Evolutionary conservation across 2,888 invertebrate genomes (phyloP).

Genomic region (Stenurella melanura): DNA sequence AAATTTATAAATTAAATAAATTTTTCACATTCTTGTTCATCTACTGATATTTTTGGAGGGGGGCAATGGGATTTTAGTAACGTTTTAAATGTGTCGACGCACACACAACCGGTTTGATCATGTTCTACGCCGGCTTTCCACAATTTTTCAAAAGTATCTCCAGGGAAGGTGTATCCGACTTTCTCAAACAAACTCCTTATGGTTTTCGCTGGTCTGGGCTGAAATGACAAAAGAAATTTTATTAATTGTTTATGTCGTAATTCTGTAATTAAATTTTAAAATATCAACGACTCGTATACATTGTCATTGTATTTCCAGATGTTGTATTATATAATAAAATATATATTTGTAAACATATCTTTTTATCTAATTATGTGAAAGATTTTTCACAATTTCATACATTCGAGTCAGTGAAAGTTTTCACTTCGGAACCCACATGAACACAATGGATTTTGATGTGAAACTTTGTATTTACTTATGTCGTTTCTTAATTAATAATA

Average conservation of each 20-base stretch:
- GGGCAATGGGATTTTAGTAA: conserved; percentile 63
- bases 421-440: no score
- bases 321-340: not conserved
- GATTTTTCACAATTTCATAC: no score
- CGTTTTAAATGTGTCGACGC: conserved; percentile 75
- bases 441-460: no score
- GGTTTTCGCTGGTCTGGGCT: conserved; percentile 67
- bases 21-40: conserved; percentile 57
- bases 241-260: no score
- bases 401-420: no score
- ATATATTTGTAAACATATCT: not conserved
- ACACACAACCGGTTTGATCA: conserved; percentile 76
- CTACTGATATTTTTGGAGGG: conserved; percentile 55
- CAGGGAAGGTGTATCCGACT: conserved; percentile 74
- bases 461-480: no score
- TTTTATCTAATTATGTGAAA: not conserved
- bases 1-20: conserved; percentile 25
- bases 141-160: conserved; percentile 73
- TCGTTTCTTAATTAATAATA: no score
- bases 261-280: no score
- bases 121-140: conserved; percentile 75
- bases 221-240: conserved; percentile 11
- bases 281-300: no score
- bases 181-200: conserved; percentile 75
- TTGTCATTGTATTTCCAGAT: not conserved